These are phyloP conservation scores for Balanococcus diminutus DNA, from an alignment of 2,888 invertebrate species.

Conservation along the genomic window DNA sequence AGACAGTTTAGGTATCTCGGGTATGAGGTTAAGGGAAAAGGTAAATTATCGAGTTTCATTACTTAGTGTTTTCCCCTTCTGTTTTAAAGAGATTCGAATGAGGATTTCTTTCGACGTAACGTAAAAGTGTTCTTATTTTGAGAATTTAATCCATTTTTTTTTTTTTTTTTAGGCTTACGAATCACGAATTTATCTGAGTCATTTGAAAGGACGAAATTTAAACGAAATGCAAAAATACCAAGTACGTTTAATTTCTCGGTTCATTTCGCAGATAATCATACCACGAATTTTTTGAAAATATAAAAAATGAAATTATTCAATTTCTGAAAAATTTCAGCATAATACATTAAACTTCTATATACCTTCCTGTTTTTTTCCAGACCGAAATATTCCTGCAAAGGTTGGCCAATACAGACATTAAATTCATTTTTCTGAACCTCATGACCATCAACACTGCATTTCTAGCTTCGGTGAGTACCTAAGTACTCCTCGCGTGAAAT, in stretches of 20 bases:
- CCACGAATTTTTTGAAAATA: not conserved
- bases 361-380: not conserved
- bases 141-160: not conserved
- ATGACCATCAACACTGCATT: conserved; percentile 55
- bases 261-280: not conserved
- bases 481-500: not conserved
- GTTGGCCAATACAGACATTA: conserved; percentile 49
- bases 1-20: not conserved
- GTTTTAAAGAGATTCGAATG: not conserved
- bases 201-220: not conserved
- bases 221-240: not conserved
- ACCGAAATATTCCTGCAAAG: conserved; percentile 51
- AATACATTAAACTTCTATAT: too few species aligned
- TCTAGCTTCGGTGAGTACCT: conserved; percentile 53
- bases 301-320: not conserved
- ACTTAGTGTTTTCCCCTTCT: conserved; percentile 14
- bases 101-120: not conserved
- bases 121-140: not conserved
- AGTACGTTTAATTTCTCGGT: not conserved
- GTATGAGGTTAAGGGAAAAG: conserved; percentile 1
- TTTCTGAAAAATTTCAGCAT: not conserved
- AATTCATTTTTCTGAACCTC: conserved; percentile 55
- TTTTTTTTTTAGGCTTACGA: conserved; percentile 6
- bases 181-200: not conserved
- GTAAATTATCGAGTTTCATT: not conserved